Conservation (phyloP, 2,113 vertebrate genomes). For the Leucoraja erinaceus region DNA sequence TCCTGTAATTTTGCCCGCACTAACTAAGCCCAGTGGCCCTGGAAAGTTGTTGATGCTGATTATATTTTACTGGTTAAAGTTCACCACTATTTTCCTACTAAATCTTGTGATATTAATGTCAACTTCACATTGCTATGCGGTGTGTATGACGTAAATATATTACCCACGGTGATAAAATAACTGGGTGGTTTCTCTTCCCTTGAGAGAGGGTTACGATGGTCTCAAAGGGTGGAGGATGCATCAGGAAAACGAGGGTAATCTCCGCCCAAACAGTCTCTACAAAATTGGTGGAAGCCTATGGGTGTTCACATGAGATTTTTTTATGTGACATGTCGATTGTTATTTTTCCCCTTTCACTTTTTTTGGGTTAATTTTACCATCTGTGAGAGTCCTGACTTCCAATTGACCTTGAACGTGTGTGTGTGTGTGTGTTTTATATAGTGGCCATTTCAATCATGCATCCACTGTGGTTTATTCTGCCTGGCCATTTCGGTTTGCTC, state of each 20-base stretch:
- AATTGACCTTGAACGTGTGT: conserved; percentile 58
- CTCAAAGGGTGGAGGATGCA: conserved; percentile 69
- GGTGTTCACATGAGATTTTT: conserved; percentile 58
- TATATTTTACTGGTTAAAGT: conserved; percentile 53
- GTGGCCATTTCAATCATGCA: conserved; percentile 46
- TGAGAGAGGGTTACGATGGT: conserved; percentile 46
- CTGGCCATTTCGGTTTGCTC: conserved; percentile 42
- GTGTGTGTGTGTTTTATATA: conserved; percentile 43
- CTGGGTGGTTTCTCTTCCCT: conserved; percentile 63
- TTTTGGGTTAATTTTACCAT: conserved; percentile 50
- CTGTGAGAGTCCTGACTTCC: conserved; percentile 56
- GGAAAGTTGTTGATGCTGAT: conserved; percentile 41
- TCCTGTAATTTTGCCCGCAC: conserved; percentile 50
- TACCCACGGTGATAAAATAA: conserved; percentile 62
- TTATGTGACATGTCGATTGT: conserved; percentile 64
- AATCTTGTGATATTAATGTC: conserved; percentile 72
- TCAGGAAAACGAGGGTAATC: conserved; percentile 56
- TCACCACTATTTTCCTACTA: conserved; percentile 73
- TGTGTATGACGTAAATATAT: conserved; percentile 77
- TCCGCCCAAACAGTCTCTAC: conserved; percentile 63
- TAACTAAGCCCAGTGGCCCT: conserved; percentile 54
- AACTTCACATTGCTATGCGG: conserved; percentile 62
- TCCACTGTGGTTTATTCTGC: conserved; percentile 39
- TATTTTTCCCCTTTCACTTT: conserved; percentile 54
- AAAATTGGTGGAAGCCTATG: conserved; percentile 67